phyloP scores from a whole-genome alignment of 2,113 vertebrate species.

The Callopanchax toddi region DNA sequence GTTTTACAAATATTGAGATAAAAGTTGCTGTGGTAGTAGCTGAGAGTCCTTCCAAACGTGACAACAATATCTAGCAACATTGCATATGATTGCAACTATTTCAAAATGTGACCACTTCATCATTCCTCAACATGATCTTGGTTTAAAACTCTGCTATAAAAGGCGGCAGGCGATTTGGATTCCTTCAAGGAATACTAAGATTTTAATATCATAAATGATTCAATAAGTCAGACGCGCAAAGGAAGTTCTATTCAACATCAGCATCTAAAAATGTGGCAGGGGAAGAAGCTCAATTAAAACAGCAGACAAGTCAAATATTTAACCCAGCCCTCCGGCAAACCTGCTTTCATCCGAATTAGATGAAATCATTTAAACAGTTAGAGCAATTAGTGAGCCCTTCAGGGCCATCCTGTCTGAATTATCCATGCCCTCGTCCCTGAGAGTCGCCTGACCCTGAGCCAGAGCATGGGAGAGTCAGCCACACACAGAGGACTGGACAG shows the following conservation, averaged over 20 bases:
- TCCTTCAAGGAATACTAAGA: too few relatives aligned
- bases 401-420: conserved; percentile 53
- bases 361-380: conserved; percentile 23
- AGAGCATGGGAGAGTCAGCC: conserved; percentile 54
- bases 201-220: conserved; percentile 6
- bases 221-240: not conserved
- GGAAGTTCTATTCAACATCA: not conserved
- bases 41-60: too few relatives aligned
- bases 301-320: conserved; percentile 7
- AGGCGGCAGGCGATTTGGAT: too few relatives aligned
- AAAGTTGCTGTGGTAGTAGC: too few relatives aligned
- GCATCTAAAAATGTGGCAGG: not conserved
- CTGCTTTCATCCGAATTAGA: conserved; percentile 12
- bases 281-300: conserved; percentile 1
- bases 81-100: too few relatives aligned
- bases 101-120: too few relatives aligned
- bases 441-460: conserved; percentile 47
- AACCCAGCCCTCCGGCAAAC: not conserved
- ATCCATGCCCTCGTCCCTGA: conserved; percentile 22
- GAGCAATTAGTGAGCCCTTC: conserved; percentile 38
- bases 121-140: too few relatives aligned
- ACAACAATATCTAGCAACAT: too few relatives aligned
- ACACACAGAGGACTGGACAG: conserved; percentile 39
- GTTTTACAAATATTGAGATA: too few relatives aligned
- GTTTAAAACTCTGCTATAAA: too few relatives aligned